Conservation (phyloP, 2,797 vertebrate genomes). For the Cottoperca gobio region DNA sequence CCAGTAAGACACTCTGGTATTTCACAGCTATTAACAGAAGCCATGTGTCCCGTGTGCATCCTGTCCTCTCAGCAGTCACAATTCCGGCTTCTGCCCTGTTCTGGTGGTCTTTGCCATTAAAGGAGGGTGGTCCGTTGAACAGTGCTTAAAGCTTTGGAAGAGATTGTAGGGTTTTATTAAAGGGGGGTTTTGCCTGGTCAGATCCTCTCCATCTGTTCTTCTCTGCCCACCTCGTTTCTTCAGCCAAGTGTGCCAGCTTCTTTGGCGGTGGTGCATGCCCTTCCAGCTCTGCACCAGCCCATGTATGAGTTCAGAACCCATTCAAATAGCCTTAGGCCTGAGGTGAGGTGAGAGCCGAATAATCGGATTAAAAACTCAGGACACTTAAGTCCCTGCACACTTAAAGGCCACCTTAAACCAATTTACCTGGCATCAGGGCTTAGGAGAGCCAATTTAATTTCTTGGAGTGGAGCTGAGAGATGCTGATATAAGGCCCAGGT, state of each 20-base stretch:
- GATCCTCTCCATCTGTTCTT: slow-evolving; percentile 78
- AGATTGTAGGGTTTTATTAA: slow-evolving; percentile 61
- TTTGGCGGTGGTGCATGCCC: slow-evolving; percentile 35
- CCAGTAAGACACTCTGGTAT: slow-evolving; percentile 44
- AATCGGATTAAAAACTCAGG: slow-evolving; percentile 84
- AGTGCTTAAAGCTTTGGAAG: slow-evolving; percentile 49
- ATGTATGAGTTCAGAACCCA: slow-evolving; percentile 60
- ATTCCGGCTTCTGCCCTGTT: slow-evolving; percentile 58
- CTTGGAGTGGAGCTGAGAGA: slow-evolving; percentile 72
- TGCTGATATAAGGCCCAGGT: slow-evolving; percentile 66
- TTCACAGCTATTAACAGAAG: slow-evolving; percentile 60
- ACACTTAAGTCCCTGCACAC: slow-evolving; percentile 80
- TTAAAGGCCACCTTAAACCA: slow-evolving; percentile 86
- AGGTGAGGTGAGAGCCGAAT: slow-evolving; percentile 80
- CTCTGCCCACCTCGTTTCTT: slow-evolving; percentile 53
- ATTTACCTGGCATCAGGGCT: slow-evolving; percentile 84
- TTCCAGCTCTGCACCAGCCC: slow-evolving; percentile 42
- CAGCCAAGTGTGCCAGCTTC: slow-evolving; percentile 58
- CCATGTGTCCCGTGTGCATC: slow-evolving; percentile 50
- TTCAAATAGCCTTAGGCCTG: slow-evolving; percentile 75
- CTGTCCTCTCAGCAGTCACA: slow-evolving; percentile 52
- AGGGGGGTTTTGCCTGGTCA: slow-evolving; percentile 46
- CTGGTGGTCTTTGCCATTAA: slow-evolving; percentile 65
- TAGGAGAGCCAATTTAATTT: slow-evolving; percentile 83
- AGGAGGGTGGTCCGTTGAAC: slow-evolving; percentile 68